These are phyloP conservation scores for Oreochromis mossambicus DNA, from an alignment of 2,797 vertebrate species.

Conservation along the genomic window DNA sequence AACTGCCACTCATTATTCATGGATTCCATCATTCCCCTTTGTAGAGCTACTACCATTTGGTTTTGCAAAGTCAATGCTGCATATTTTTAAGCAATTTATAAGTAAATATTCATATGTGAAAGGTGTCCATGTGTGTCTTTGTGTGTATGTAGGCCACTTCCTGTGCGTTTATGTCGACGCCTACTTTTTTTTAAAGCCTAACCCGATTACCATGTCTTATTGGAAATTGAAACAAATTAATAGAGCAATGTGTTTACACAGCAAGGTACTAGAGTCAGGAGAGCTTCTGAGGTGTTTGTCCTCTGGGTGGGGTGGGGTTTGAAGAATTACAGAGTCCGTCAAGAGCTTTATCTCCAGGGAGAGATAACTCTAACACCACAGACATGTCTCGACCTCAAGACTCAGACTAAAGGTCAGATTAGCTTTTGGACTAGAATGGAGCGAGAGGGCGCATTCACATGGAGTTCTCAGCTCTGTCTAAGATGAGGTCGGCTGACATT, in stretches of 20 bases:
- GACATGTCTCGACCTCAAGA: constrained; percentile 36
- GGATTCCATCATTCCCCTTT: constrained; percentile 5
- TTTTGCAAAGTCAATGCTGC: constrained; percentile 28
- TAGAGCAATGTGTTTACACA: not conserved
- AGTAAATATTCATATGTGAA: not conserved
- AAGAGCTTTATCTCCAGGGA: constrained; percentile 49
- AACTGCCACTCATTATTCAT: constrained; percentile 22
- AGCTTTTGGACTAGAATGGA: constrained; percentile 23
- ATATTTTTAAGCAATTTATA: constrained; percentile 44
- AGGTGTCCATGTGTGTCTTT: not conserved
- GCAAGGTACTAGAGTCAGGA: not conserved
- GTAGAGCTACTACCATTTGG: not conserved
- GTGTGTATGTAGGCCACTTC: not conserved
- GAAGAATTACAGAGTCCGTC: constrained; percentile 16
- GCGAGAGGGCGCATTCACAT: constrained; percentile 5
- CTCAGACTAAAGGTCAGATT: constrained; percentile 34
- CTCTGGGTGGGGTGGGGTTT: constrained; percentile 22
- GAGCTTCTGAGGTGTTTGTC: not conserved
- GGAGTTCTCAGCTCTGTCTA: not conserved
- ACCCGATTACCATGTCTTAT: constrained; percentile 7
- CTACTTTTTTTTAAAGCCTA: not conserved
- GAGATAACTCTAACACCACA: constrained; percentile 28
- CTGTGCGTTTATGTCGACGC: not conserved
- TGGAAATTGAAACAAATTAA: not conserved
- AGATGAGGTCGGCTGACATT: not conserved